Evolutionary conservation across 2,113 vertebrate genomes (phyloP).

Genomic region (Holacanthus passer): DNA sequence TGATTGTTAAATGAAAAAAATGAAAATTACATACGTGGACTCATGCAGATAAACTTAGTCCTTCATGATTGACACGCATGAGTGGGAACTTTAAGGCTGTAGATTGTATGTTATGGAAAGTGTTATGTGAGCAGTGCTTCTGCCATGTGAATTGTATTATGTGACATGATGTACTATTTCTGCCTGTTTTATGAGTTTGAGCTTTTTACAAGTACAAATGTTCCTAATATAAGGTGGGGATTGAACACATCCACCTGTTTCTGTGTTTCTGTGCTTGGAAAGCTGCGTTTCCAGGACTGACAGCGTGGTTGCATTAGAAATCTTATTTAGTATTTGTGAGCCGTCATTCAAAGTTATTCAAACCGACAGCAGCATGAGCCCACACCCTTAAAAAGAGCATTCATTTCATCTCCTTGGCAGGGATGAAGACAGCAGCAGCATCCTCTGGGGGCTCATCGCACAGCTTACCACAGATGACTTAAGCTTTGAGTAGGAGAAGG

Average conservation of each 20-base stretch:
- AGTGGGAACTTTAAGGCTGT: no score
- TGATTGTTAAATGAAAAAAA: no score
- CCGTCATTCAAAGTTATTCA: not conserved
- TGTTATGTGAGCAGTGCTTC: no score
- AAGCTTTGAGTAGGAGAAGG: not conserved
- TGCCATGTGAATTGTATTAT: no score
- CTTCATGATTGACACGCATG: no score
- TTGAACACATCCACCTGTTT: no score
- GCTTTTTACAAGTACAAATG: no score
- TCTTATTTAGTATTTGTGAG: not conserved
- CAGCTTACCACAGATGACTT: not conserved
- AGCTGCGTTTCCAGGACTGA: not conserved
- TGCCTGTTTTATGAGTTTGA: no score
- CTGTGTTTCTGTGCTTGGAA: not conserved
- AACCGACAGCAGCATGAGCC: not conserved
- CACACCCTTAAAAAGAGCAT: slow-evolving; percentile 1
- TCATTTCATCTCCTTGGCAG: not conserved
- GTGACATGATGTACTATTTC: no score
- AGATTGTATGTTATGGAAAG: no score
- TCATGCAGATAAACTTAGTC: no score
- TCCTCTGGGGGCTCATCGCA: not conserved
- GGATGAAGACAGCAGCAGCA: not conserved
- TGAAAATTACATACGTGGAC: no score
- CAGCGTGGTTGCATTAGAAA: not conserved
- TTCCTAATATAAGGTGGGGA: not conserved